Base-by-base conservation (phyloP, 1,140 invertebrate genomes). In the Lasaia peninsularis region DNA sequence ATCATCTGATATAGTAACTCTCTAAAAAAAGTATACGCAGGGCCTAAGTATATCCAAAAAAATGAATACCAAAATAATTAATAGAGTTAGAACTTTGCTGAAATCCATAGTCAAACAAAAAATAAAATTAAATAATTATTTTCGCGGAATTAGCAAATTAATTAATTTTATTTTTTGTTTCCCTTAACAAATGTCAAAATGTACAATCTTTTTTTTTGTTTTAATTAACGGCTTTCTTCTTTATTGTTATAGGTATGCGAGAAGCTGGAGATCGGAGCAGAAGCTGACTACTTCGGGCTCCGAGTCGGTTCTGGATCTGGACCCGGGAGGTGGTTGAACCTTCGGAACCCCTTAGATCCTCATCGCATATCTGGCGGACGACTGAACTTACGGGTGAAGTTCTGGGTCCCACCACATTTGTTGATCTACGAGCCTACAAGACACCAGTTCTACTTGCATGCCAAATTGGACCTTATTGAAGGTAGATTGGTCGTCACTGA, bases 391-490 rank as follows among this genome's bases (percentile, higher is more conserved):
- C 93, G 84, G 73, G 95, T 89, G 92, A 97, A 97, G 80, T 97
- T 97, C 90, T 97, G 95, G 94, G 95, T 97, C 34, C 95, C 95
- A 1, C 96, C 96, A 9, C 96, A 97, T 89, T 91, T 94, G 57
- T 91, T 98, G 51, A 91, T 96, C 37, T 95, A 96, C 84, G 94
- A 96, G 75, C 92, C 93, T 11, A 96, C 95, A 14, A 92, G 95
- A 54, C 94, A 96, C 82, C 92, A 95, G 73, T 97, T 97, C 80
- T 97, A 95, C 75, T 91, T 96, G 18, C 94, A 97, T 79, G 94
- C 95, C 0, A 92, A 93, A 64, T 84, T 93, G 2, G 94, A 96
- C 70, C 87, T 97, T 21, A 85, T 93, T 21, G 93, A 95, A 70
- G 93, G 93, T 1, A 91, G 93, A 52, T 86, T 96, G 9, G 91